A percentile compares a stretch with the other conserved stretches of the same genome.
These are phyloP conservation scores for Chrysomela aeneicollis DNA, from an alignment of 2,888 invertebrate species.

Conservation along the genomic window DNA sequence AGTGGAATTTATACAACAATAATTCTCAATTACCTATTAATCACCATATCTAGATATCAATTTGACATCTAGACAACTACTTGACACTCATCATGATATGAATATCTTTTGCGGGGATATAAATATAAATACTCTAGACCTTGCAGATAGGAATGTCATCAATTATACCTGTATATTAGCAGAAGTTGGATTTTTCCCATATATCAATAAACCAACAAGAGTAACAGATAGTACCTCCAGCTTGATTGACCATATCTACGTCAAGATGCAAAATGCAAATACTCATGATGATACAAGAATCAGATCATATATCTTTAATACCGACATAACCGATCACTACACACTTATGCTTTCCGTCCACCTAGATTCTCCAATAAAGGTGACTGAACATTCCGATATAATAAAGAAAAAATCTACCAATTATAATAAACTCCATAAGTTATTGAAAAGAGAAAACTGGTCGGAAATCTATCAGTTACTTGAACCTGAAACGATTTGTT, in stretches of 20 bases:
- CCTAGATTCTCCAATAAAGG: background rate
- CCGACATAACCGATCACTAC: slow-evolving; percentile 6
- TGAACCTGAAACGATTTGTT: slow-evolving; percentile 3
- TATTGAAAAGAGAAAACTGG: slow-evolving; percentile 10
- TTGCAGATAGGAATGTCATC: slow-evolving; percentile 6
- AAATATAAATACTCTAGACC: slow-evolving; percentile 11
- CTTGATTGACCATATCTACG: slow-evolving; percentile 9
- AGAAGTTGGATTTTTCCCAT: background rate
- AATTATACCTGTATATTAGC: background rate
- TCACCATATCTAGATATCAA: too few relatives aligned
- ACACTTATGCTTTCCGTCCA: slow-evolving; percentile 1
- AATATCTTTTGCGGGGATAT: background rate
- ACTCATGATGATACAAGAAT: background rate
- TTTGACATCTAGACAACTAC: too few relatives aligned
- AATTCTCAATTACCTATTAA: too few relatives aligned
- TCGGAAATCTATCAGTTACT: slow-evolving; percentile 6
- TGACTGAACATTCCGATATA: background rate
- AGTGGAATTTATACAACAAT: too few relatives aligned
- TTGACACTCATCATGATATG: background rate
- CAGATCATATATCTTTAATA: slow-evolving; percentile 2
- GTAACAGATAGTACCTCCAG: background rate
- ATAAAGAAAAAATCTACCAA: background rate
- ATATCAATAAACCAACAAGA: slow-evolving; percentile 7
- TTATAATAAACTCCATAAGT: background rate
- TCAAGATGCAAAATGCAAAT: background rate